Evolutionary conservation across 2,113 vertebrate species (phyloP).

Genomic region (Machaerirhynchus nigripectus): DNA sequence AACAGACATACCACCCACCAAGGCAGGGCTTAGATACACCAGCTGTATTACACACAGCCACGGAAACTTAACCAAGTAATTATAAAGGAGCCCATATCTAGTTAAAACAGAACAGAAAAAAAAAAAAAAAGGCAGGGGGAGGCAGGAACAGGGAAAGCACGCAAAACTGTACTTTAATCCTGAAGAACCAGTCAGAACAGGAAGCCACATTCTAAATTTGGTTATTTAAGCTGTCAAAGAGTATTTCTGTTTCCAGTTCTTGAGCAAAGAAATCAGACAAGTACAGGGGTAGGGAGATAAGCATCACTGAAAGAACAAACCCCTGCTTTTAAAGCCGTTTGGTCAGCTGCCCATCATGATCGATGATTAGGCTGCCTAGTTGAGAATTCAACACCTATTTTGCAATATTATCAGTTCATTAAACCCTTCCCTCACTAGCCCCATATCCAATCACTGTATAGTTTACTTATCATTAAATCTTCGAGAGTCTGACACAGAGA

Average conservation of each 20-base stretch:
- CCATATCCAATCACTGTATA: background rate
- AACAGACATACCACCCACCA: conserved; percentile 41
- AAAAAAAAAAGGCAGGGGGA: background rate
- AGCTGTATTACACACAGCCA: background rate
- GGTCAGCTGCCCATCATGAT: conserved; percentile 42
- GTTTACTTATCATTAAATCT: conserved; percentile 21
- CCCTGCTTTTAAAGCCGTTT: conserved; percentile 1
- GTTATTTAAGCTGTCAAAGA: conserved; percentile 62
- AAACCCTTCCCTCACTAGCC: background rate
- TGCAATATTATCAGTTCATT: conserved; percentile 56
- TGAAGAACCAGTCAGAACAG: conserved; percentile 64
- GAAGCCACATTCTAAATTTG: conserved; percentile 52
- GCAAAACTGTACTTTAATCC: conserved; percentile 34
- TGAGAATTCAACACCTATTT: conserved; percentile 54
- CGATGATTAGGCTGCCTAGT: background rate
- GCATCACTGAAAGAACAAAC: conserved; percentile 43
- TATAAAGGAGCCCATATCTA: conserved; percentile 3
- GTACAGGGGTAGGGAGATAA: conserved; percentile 1
- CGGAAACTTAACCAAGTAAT: background rate
- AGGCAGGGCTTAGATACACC: background rate
- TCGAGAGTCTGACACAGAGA: background rate
- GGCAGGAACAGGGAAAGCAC: conserved; percentile 35
- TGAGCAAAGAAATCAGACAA: conserved; percentile 37
- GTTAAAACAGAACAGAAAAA: background rate
- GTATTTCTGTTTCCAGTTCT: conserved; percentile 53